Conservation (phyloP, 2,113 vertebrate genomes). For the Spea bombifrons region DNA sequence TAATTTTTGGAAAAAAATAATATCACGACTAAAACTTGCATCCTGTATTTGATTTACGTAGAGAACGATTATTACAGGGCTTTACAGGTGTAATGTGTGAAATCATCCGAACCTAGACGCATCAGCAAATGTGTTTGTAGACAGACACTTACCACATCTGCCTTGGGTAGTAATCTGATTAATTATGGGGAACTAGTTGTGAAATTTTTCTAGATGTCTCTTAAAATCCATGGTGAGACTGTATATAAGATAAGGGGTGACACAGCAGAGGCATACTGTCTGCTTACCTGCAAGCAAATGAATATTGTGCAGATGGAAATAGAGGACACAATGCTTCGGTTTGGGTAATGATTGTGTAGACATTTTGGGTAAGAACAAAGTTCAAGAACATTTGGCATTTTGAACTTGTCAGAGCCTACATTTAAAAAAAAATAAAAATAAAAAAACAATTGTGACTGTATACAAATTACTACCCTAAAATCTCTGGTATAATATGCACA, state of each 20-base stretch:
- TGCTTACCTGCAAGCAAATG: background rate
- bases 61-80: background rate
- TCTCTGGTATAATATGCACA: no score
- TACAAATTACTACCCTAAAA: no score
- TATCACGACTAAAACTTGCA: no score
- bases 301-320: background rate
- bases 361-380: no score
- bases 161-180: background rate
- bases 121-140: slow-evolving; percentile 2
- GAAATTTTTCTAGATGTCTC: background rate
- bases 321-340: background rate
- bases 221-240: background rate
- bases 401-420: no score
- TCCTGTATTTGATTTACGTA: no score
- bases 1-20: no score
- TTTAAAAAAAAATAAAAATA: no score
- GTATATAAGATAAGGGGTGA: background rate
- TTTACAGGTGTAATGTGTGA: slow-evolving; percentile 6
- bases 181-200: slow-evolving; percentile 6
- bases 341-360: no score
- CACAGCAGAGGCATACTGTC: background rate
- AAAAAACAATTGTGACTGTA: no score
- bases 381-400: no score
- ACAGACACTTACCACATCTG: background rate
- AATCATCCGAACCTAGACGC: slow-evolving; percentile 15